These are phyloP conservation scores for Taphrorychus bicolor DNA, from an alignment of 2,888 invertebrate genomes.

Conservation along the genomic window DNA sequence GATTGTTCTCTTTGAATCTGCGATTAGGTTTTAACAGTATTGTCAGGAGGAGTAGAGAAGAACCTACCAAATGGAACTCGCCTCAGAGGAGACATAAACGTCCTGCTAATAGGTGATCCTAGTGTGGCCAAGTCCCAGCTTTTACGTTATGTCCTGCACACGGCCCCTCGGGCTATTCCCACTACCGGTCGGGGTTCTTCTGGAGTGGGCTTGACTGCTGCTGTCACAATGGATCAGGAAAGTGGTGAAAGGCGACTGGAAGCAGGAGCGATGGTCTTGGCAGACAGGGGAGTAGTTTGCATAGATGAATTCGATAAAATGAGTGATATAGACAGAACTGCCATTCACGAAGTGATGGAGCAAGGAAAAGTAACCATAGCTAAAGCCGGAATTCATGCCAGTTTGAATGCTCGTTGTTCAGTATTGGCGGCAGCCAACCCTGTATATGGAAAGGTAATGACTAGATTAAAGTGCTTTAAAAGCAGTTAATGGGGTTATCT, in stretches of 20 bases:
- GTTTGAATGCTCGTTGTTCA: slow-evolving; percentile 95
- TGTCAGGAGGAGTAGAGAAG: slow-evolving; percentile 90
- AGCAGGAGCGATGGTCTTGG: slow-evolving; percentile 99
- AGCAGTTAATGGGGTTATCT: no score
- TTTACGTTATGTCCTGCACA: slow-evolving; percentile 89
- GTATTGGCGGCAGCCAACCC: slow-evolving; percentile 99
- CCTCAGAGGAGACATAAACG: slow-evolving; percentile 74
- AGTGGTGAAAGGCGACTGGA: slow-evolving; percentile 79
- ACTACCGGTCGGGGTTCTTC: slow-evolving; percentile 98
- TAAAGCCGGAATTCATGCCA: slow-evolving; percentile 98
- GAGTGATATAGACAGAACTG: slow-evolving; percentile 98
- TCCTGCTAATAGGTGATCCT: slow-evolving; percentile 91
- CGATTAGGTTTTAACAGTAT: neutral
- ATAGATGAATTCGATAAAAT: slow-evolving; percentile 99
- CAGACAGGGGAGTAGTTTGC: slow-evolving; percentile 94
- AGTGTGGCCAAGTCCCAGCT: slow-evolving; percentile 98
- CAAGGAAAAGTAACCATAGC: slow-evolving; percentile 97
- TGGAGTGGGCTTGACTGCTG: slow-evolving; percentile 98
- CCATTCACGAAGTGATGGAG: slow-evolving; percentile 99
- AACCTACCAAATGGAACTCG: slow-evolving; percentile 89
- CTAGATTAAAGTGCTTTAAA: no score
- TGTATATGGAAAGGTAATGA: slow-evolving; percentile 85
- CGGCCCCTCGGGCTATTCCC: slow-evolving; percentile 94
- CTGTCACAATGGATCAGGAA: slow-evolving; percentile 95
- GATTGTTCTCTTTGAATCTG: neutral